These are phyloP conservation scores for Pseudorhiza aurosa DNA, from an alignment of 30 jellyfish, hydroid and myxozoan genomes.

Conservation along the genomic window DNA sequence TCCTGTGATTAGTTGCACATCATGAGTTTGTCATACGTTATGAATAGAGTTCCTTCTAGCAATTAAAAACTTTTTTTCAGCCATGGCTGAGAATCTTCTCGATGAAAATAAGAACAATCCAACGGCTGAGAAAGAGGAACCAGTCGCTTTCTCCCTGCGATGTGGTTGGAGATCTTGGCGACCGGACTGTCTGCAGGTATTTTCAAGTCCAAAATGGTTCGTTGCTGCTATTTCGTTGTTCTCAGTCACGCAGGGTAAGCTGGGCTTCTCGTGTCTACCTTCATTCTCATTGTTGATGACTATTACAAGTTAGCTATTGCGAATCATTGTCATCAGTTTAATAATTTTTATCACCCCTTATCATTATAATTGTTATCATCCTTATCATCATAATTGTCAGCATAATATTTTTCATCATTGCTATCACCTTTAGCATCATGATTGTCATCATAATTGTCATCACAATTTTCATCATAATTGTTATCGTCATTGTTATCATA, in stretches of 20 bases:
- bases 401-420: background rate
- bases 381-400: background rate
- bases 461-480: background rate
- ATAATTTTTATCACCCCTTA: too few relatives aligned
- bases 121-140: conserved; percentile 7
- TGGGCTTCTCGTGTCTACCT: background rate
- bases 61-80: too few relatives aligned
- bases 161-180: conserved; percentile 86
- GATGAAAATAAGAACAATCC: conserved; percentile 46
- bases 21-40: too few relatives aligned
- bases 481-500: background rate
- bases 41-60: too few relatives aligned
- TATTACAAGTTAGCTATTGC: too few relatives aligned
- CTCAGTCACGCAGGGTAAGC: conserved; percentile 83
- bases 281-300: background rate
- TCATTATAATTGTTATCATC: background rate
- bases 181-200: conserved; percentile 92
- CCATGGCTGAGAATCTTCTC: conserved; percentile 47
- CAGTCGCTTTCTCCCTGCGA: conserved; percentile 4
- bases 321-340: too few relatives aligned
- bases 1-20: too few relatives aligned
- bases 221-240: conserved; percentile 43
- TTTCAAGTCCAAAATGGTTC: conserved; percentile 78
- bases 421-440: background rate
- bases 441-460: background rate